phyloP scores from a whole-genome alignment of 2,797 vertebrate genomes.

The Oreochromis grahami region DNA sequence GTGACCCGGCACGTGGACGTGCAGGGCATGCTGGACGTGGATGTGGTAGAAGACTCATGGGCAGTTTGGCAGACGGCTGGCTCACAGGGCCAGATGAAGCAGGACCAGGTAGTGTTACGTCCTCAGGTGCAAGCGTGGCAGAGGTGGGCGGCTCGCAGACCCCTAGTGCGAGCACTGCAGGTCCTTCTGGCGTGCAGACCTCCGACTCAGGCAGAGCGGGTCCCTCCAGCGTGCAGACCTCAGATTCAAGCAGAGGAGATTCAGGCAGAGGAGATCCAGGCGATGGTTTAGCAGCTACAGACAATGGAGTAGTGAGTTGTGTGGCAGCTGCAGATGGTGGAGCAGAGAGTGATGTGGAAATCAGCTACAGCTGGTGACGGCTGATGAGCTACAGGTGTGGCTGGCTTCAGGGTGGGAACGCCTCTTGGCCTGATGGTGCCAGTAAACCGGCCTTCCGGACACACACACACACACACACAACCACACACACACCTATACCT shows the following conservation, averaged over 20 bases:
- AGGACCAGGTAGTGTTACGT: neutral
- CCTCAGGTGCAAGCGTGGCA: neutral
- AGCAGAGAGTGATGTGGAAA: neutral
- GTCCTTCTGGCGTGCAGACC: neutral
- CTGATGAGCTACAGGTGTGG: neutral
- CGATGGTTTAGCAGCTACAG: neutral
- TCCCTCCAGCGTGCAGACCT: neutral
- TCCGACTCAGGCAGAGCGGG: neutral
- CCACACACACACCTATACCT: no score
- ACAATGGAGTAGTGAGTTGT: neutral
- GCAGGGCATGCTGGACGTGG: neutral
- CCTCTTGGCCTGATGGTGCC: no score
- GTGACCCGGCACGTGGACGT: neutral
- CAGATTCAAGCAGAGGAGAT: neutral
- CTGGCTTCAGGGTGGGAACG: neutral
- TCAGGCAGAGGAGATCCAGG: neutral
- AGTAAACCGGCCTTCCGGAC: no score
- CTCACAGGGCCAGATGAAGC: neutral
- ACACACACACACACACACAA: no score
- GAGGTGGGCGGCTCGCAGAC: neutral
- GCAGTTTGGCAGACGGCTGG: neutral
- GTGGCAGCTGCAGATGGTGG: neutral
- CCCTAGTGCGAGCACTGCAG: neutral
- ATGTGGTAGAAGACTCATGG: neutral
- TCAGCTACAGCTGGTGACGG: neutral